Conservation (phyloP, 2,797 vertebrate species). For the Apogon talboti region DNA sequence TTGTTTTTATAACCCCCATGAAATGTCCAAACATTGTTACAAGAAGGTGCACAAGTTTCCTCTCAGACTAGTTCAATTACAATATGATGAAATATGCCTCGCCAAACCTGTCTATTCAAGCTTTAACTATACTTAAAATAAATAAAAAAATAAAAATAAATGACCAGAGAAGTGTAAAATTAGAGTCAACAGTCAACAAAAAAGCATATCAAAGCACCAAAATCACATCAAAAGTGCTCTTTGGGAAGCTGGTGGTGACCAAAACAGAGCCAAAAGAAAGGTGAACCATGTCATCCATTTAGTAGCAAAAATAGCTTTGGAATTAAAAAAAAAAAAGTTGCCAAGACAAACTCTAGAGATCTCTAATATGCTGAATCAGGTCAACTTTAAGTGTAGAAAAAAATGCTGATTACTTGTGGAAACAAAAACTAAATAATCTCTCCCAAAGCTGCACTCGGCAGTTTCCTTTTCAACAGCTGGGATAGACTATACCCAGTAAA, state of each 20-base stretch:
- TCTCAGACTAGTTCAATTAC: too few relatives aligned
- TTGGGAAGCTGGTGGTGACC: neutral
- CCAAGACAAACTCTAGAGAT: too few relatives aligned
- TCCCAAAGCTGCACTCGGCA: slow-evolving; percentile 1
- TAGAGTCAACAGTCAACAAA: neutral
- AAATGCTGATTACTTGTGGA: slow-evolving; percentile 23
- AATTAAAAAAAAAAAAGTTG: neutral
- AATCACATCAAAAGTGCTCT: neutral
- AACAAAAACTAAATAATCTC: slow-evolving; percentile 34
- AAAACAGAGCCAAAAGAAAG: slow-evolving; percentile 5
- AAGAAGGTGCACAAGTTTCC: too few relatives aligned
- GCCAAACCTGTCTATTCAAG: too few relatives aligned
- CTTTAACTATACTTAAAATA: too few relatives aligned
- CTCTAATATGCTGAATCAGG: neutral
- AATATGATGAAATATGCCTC: too few relatives aligned
- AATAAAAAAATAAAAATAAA: too few relatives aligned
- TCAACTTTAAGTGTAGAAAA: neutral
- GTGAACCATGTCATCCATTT: neutral
- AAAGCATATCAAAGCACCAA: neutral
- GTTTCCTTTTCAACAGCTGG: slow-evolving; percentile 19
- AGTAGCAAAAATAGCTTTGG: neutral
- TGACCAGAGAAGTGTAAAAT: too few relatives aligned
- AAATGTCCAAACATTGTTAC: too few relatives aligned
- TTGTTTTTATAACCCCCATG: too few relatives aligned
- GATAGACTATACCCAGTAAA: slow-evolving; percentile 3